phyloP scores from a whole-genome alignment of 2,113 vertebrate species.

The Riparia riparia region DNA sequence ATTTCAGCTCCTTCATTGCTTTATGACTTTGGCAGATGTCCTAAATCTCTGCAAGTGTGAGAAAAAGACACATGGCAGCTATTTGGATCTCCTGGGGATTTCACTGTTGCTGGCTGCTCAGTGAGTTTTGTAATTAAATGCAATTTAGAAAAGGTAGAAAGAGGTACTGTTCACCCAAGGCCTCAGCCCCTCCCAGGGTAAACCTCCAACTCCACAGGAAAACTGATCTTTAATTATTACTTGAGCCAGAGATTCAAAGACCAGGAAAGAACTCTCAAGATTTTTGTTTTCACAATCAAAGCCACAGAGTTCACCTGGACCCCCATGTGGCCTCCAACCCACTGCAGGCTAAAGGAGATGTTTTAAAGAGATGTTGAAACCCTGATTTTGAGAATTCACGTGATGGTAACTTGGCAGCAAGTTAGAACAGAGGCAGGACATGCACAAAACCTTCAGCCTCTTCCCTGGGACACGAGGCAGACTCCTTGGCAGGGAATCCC shows the following conservation, averaged over 20 bases:
- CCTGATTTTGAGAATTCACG: background rate
- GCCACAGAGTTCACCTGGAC: background rate
- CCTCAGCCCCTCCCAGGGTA: background rate
- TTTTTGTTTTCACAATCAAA: background rate
- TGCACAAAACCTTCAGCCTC: background rate
- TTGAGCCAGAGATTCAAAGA: background rate
- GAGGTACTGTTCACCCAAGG: background rate
- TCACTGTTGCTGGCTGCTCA: background rate
- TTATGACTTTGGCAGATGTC: background rate
- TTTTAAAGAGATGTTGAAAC: background rate
- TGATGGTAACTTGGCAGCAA: background rate
- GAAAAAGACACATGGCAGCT: constrained; percentile 36
- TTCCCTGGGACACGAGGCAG: rapidly evolving
- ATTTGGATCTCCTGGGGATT: constrained; percentile 33
- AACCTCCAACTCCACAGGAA: background rate
- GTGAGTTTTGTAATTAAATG: constrained; percentile 33
- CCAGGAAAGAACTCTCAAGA: background rate
- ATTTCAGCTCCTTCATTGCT: constrained; percentile 26
- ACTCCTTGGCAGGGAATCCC: background rate
- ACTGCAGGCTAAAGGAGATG: background rate
- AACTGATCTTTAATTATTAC: background rate
- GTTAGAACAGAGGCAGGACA: background rate
- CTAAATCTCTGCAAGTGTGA: constrained; percentile 35
- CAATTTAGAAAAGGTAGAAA: constrained; percentile 50
- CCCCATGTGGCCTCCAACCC: rapidly evolving